Evolutionary conservation across 2,797 vertebrate genomes (phyloP).

Genomic region (Danio choprae): DNA sequence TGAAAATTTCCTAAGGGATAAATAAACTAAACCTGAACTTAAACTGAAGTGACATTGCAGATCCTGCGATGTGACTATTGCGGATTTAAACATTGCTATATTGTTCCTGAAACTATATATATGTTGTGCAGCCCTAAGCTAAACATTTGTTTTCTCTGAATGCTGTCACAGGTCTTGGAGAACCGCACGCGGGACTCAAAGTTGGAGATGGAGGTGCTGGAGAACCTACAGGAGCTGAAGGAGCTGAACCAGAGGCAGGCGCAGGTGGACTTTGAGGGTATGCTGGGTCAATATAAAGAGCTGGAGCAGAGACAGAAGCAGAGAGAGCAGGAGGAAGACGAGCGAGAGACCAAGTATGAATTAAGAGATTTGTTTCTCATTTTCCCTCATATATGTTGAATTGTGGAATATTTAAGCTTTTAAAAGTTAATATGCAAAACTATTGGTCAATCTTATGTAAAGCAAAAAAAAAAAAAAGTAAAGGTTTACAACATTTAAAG

Average conservation of each 20-base stretch:
- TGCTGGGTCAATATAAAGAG: conserved; percentile 88
- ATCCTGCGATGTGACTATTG: too few relatives aligned
- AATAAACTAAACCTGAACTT: too few relatives aligned
- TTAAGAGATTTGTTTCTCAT: neutral
- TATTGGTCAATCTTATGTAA: too few relatives aligned
- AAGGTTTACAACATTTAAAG: too few relatives aligned
- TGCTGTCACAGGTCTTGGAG: conserved; percentile 85
- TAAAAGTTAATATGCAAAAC: neutral
- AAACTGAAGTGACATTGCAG: too few relatives aligned
- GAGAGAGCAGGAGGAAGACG: conserved; percentile 88
- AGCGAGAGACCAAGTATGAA: conserved; percentile 87
- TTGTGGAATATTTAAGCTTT: neutral
- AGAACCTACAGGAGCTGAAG: conserved; percentile 97
- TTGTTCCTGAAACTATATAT: too few relatives aligned
- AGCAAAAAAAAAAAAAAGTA: too few relatives aligned
- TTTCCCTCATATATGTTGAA: neutral
- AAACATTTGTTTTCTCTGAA: conserved; percentile 9
- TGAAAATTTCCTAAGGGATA: too few relatives aligned
- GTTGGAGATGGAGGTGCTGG: conserved; percentile 97
- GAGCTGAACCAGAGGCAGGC: conserved; percentile 98
- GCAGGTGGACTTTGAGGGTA: conserved; percentile 92
- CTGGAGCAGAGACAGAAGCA: conserved; percentile 80
- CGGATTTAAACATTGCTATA: too few relatives aligned
- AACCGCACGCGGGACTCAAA: conserved; percentile 97
- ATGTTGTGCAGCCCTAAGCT: too few relatives aligned